A percentile compares a stretch with the other conserved stretches of the same genome.
phyloP scores from a whole-genome alignment of 2,113 vertebrate species.

The Coturnix japonica region DNA sequence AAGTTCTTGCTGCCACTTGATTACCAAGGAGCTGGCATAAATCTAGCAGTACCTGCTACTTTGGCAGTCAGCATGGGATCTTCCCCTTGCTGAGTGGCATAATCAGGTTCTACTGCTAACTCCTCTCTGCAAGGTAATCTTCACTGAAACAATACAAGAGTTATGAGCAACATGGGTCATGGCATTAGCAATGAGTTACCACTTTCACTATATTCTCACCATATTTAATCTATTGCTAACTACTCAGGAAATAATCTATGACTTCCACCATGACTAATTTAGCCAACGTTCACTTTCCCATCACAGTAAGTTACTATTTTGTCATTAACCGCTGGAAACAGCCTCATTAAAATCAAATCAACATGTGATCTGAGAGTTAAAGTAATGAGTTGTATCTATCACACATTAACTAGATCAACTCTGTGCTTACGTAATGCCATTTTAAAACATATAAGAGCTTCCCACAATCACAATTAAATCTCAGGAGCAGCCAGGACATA shows the following conservation, averaged over 20 bases:
- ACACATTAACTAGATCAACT: accelerated
- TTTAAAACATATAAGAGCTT: not conserved
- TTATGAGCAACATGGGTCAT: accelerated
- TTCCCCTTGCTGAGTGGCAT: not conserved
- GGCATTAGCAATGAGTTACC: not conserved
- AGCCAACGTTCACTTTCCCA: not conserved
- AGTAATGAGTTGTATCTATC: not conserved
- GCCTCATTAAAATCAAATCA: not conserved
- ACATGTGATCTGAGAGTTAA: not conserved
- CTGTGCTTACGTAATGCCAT: accelerated
- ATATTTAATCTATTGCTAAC: not conserved
- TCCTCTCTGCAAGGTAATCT: not conserved
- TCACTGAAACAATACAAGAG: not conserved
- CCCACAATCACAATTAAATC: not conserved
- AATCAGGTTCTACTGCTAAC: not conserved
- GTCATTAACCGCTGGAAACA: not conserved
- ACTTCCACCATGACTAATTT: not conserved
- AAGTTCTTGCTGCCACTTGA: not conserved
- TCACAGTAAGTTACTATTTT: not conserved
- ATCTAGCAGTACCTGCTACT: not conserved
- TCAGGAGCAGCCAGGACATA: not conserved
- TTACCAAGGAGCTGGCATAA: not conserved
- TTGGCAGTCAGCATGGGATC: not conserved
- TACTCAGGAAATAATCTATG: not conserved
- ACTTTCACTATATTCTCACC: not conserved